These are phyloP conservation scores for Atlantisia rogersi DNA, from an alignment of 2,113 vertebrate species.

Conservation along the genomic window DNA sequence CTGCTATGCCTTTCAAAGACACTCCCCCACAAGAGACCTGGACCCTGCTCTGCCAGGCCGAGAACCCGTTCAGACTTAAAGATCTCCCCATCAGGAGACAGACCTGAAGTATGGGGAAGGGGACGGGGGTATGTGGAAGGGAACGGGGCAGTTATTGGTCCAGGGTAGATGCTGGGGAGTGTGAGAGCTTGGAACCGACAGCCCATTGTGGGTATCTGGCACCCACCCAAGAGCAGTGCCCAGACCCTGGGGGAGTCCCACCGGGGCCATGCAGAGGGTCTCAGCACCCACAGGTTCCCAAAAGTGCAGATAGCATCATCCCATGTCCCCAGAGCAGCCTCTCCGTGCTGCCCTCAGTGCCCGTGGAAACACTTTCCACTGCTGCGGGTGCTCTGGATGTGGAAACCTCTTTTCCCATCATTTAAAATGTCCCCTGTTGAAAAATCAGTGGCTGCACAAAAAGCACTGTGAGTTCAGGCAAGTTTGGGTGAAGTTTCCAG, in stretches of 20 bases:
- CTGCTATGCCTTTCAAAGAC: rapidly evolving
- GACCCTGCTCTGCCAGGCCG: not conserved
- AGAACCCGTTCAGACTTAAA: rapidly evolving
- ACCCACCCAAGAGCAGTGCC: not conserved
- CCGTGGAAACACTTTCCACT: not conserved
- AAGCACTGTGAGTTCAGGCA: not conserved
- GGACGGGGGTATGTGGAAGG: too few species aligned
- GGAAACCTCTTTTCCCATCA: not conserved
- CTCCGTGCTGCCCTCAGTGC: not conserved
- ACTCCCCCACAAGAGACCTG: not conserved
- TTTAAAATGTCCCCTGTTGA: not conserved
- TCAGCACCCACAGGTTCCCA: not conserved
- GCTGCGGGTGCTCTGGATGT: not conserved
- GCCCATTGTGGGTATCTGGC: rapidly evolving
- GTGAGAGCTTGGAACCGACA: not conserved
- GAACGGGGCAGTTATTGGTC: not conserved
- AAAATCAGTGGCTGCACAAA: not conserved
- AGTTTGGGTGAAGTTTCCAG: not conserved
- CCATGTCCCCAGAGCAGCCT: not conserved
- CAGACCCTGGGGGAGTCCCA: too few species aligned
- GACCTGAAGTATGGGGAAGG: too few species aligned
- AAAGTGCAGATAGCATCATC: not conserved
- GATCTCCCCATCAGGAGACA: not conserved
- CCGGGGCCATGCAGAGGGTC: not conserved
- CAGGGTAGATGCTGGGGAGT: too few species aligned